A percentile compares a stretch with the other conserved stretches of the same genome.
phyloP scores from a whole-genome alignment of 2,888 invertebrate genomes.

The Drosophila subsilvestris region DNA sequence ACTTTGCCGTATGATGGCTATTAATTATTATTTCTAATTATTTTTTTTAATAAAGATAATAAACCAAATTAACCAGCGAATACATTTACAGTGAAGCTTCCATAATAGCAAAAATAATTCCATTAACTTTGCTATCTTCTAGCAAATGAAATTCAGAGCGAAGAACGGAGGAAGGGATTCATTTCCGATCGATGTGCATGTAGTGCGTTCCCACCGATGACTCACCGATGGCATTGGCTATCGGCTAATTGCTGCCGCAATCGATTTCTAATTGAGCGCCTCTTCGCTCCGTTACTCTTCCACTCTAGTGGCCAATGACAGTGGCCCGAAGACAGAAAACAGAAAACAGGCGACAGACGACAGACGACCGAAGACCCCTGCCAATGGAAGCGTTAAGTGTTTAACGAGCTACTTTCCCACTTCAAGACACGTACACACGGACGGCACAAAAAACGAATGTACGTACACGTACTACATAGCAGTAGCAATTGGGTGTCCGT shows the following conservation, averaged over 20 bases:
- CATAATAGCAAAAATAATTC: no score
- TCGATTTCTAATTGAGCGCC: neutral
- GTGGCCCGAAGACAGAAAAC: no score
- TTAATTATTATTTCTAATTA: no score
- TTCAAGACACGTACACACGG: constrained; percentile 55
- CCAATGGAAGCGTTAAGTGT: constrained; percentile 63
- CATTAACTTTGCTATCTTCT: no score
- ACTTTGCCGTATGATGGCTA: no score
- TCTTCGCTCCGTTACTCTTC: neutral
- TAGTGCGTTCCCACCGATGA: neutral
- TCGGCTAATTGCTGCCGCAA: neutral
- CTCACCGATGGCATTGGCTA: neutral
- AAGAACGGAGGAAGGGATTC: neutral
- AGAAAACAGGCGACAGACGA: no score
- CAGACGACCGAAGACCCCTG: neutral
- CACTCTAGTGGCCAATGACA: neutral
- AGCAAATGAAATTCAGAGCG: no score
- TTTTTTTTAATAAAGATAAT: no score
- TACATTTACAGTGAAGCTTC: no score
- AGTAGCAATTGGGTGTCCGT: neutral
- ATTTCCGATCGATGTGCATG: neutral
- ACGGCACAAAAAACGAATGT: constrained; percentile 1
- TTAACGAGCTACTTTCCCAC: constrained; percentile 77
- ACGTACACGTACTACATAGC: no score
- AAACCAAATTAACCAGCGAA: no score